Conservation (phyloP, 2,113 vertebrate genomes). For the Tragulus kanchil region DNA sequence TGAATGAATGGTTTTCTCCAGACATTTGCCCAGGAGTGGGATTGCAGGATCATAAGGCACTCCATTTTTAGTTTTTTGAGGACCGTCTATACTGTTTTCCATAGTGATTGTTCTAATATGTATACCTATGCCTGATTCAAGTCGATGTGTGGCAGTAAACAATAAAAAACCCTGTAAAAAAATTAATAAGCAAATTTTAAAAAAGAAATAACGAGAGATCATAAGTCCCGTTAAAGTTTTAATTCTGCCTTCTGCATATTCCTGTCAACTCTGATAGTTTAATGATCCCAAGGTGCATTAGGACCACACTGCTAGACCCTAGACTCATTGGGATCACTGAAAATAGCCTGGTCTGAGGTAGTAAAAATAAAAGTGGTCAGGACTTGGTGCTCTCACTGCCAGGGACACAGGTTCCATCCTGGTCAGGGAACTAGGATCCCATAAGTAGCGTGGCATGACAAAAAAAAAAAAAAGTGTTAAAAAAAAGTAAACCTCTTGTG, state of each 20-base stretch:
- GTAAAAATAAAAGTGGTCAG: constrained; percentile 14
- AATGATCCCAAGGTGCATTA: constrained; percentile 67
- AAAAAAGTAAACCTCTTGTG: not conserved
- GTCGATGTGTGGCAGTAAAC: too few relatives aligned
- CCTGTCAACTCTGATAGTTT: not conserved
- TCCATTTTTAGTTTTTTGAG: not conserved
- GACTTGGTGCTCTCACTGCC: not conserved
- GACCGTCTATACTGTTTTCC: not conserved
- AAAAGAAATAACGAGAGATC: not conserved
- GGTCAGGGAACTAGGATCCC: not conserved
- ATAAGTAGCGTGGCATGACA: not conserved
- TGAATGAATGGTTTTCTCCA: not conserved
- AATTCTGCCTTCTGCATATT: constrained; percentile 52
- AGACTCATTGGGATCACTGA: constrained; percentile 47
- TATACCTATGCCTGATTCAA: too few relatives aligned
- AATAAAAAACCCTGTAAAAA: too few relatives aligned
- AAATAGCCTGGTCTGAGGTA: not conserved
- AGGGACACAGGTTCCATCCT: not conserved
- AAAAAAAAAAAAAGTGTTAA: not conserved
- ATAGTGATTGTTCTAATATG: not conserved
- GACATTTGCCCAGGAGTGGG: not conserved
- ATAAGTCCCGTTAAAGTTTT: constrained; percentile 10
- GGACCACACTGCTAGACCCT: constrained; percentile 27
- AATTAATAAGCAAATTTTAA: too few relatives aligned
- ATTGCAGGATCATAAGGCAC: not conserved